These are phyloP conservation scores for Agapetus fuscipes DNA, from an alignment of 2,888 invertebrate species.

Conservation along the genomic window DNA sequence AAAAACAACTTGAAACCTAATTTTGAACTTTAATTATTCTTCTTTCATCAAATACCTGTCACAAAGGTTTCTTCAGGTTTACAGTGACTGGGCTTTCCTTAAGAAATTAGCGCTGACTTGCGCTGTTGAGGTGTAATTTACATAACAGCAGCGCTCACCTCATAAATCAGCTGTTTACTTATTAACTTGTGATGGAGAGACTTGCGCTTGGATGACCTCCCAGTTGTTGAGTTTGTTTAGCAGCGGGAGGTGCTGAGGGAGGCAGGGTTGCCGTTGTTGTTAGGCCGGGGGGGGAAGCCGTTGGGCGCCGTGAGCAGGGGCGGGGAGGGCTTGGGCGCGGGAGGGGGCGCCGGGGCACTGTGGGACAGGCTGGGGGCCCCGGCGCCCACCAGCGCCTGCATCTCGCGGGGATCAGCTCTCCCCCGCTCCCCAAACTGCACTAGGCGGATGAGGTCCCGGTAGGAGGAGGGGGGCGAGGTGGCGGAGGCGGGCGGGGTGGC, in stretches of 20 bases:
- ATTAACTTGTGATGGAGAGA: no score
- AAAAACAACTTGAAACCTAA: no score
- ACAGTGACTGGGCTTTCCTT: no score
- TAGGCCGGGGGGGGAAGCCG: conserved; percentile 10
- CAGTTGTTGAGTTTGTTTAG: no score
- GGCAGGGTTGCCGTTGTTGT: conserved; percentile 18
- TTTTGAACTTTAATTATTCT: no score
- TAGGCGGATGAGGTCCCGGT: conserved; percentile 14
- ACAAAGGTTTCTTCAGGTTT: no score
- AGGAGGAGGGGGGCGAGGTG: conserved; percentile 5
- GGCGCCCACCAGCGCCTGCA: conserved; percentile 16
- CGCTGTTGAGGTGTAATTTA: no score
- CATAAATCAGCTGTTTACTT: no score
- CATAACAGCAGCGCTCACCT: no score
- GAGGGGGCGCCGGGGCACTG: conserved; percentile 27
- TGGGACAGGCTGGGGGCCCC: conserved; percentile 27
- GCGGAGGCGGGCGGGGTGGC: conserved; percentile 4
- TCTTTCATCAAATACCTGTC: no score
- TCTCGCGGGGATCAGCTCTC: conserved; percentile 16
- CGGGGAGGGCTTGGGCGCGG: not conserved
- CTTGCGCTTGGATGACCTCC: no score
- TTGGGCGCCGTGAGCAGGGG: conserved; percentile 9
- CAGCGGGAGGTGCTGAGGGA: conserved; percentile 22
- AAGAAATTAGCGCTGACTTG: no score
- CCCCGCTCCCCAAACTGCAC: conserved; percentile 11